Percentiles rank a stretch among this genome's conserved stretches.
Conservation (phyloP, 2,797 vertebrate species). For the Staurois parvus region DNA sequence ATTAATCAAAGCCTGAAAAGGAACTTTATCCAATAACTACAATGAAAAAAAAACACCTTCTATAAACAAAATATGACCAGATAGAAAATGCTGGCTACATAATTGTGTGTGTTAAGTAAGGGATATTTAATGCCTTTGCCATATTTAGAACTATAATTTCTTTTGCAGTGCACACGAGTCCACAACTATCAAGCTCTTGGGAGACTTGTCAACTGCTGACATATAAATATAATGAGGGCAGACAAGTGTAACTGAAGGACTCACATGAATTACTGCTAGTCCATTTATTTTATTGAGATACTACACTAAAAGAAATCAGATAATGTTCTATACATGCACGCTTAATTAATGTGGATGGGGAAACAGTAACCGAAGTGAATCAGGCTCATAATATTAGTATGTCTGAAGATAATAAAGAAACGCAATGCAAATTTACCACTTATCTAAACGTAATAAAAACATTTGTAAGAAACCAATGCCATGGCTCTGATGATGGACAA, state of each 20-base stretch:
- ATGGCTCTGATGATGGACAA: no score
- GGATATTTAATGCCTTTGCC: conserved; percentile 84
- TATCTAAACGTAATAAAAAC: no score
- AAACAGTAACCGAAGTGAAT: no score
- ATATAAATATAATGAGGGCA: conserved; percentile 56
- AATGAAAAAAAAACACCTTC: conserved; percentile 66
- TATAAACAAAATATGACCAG: conserved; percentile 64
- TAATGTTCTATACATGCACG: conserved; percentile 18
- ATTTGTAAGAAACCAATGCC: no score
- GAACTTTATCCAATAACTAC: conserved; percentile 56
- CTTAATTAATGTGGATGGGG: neutral
- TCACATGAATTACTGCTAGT: conserved; percentile 49
- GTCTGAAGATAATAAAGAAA: no score
- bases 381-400: no score
- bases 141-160: conserved; percentile 79
- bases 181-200: conserved; percentile 67
- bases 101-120: conserved; percentile 74
- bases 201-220: conserved; percentile 58
- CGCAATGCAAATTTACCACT: no score
- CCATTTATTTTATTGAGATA: conserved; percentile 49
- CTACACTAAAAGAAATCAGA: conserved; percentile 11
- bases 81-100: conserved; percentile 78
- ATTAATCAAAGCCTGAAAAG: conserved; percentile 59
- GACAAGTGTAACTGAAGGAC: conserved; percentile 54
- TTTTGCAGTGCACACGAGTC: conserved; percentile 71